These are phyloP conservation scores for Scyliorhinus canicula DNA, from an alignment of 2,797 vertebrate genomes.

Conservation along the genomic window DNA sequence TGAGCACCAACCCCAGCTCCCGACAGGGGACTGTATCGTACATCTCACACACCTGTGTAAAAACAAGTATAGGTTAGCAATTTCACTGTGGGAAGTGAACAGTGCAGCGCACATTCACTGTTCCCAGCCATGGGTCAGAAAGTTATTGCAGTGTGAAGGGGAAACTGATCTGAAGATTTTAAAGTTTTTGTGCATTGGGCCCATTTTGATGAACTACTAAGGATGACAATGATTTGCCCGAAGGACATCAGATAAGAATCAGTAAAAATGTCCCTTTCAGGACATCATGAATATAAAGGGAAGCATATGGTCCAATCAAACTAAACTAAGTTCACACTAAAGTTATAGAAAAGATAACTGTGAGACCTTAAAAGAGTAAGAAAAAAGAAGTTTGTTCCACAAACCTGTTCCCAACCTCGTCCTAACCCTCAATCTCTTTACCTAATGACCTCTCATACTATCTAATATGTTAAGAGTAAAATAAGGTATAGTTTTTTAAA, in stretches of 20 bases:
- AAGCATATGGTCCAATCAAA: not conserved
- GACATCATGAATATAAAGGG: not conserved
- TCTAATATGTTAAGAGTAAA: not conserved
- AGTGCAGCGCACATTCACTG: not conserved
- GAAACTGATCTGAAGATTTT: not conserved
- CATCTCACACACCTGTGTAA: constrained; percentile 58
- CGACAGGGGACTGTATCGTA: constrained; percentile 65
- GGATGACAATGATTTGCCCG: not conserved
- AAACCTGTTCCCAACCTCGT: not conserved
- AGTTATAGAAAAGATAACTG: not conserved
- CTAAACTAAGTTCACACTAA: not conserved
- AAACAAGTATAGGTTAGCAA: not conserved
- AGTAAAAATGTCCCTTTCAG: not conserved
- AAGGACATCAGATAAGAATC: not conserved
- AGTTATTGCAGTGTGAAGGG: not conserved
- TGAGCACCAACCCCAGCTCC: constrained; percentile 63
- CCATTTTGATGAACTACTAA: not conserved
- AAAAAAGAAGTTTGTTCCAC: not conserved
- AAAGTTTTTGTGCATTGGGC: not conserved
- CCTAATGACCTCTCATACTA: not conserved
- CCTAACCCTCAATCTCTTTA: not conserved
- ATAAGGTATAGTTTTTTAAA: no score
- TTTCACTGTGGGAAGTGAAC: not conserved
- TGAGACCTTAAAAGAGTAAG: not conserved
- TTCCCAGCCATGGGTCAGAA: not conserved